A percentile compares a stretch with the other conserved stretches of the same genome.
These are phyloP conservation scores for Megaleporinus macrocephalus DNA, from an alignment of 2,113 vertebrate species.

Conservation along the genomic window DNA sequence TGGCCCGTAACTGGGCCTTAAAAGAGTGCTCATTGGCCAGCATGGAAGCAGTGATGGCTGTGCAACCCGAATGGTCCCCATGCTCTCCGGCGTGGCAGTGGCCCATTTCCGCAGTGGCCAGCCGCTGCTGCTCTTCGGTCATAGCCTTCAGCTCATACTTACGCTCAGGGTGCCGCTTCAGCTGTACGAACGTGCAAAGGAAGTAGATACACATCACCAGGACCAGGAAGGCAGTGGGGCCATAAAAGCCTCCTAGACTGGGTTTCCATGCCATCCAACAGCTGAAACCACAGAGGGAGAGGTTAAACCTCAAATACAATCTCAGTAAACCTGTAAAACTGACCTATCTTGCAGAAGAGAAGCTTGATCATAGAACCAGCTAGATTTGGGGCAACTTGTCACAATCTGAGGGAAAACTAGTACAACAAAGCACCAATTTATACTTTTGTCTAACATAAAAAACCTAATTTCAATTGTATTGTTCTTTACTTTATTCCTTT, in stretches of 20 bases:
- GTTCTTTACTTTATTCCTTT: too few species aligned
- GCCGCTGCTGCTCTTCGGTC: constrained; percentile 79
- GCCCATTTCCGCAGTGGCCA: constrained; percentile 74
- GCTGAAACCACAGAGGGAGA: constrained; percentile 64
- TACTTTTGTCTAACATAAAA: too few species aligned
- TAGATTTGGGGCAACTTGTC: too few species aligned
- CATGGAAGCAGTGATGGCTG: constrained; percentile 80
- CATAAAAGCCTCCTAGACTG: constrained; percentile 86
- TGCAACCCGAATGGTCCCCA: constrained; percentile 68
- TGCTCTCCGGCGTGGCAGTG: constrained; percentile 66
- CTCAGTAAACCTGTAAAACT: too few species aligned
- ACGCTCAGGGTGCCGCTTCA: constrained; percentile 84
- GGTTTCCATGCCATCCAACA: constrained; percentile 93
- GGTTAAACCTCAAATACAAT: neutral
- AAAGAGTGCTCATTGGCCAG: constrained; percentile 98
- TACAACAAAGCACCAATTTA: too few species aligned
- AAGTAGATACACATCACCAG: constrained; percentile 86
- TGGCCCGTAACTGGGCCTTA: constrained; percentile 91
- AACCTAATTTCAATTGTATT: too few species aligned
- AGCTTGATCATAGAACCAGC: too few species aligned
- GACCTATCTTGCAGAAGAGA: too few species aligned
- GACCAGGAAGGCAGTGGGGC: constrained; percentile 80
- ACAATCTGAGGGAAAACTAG: too few species aligned
- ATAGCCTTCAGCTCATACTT: constrained; percentile 84
- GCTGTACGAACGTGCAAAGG: constrained; percentile 80